Percentiles rank a stretch among this genome's conserved stretches.
These are phyloP conservation scores for Glareola pratincola DNA, from an alignment of 2,113 vertebrate species.

Conservation along the genomic window DNA sequence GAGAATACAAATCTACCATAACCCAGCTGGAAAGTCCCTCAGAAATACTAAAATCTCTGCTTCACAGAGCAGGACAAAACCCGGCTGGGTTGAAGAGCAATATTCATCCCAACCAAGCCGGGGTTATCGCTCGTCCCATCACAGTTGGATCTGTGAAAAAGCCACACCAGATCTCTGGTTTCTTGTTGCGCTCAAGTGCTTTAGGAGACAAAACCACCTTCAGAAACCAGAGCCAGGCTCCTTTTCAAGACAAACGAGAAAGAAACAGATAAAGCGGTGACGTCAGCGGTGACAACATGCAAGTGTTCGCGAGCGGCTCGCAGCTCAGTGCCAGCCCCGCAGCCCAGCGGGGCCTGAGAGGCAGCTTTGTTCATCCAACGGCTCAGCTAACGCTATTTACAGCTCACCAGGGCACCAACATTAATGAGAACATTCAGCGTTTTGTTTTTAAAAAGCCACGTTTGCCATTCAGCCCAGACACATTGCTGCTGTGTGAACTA, in stretches of 20 bases:
- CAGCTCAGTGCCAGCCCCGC: background rate
- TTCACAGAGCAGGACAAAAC: background rate
- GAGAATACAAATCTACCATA: background rate
- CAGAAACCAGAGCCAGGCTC: background rate
- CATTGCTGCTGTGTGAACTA: background rate
- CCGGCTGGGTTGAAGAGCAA: background rate
- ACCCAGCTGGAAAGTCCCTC: background rate
- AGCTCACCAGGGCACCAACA: background rate
- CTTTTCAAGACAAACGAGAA: background rate
- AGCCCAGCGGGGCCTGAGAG: background rate
- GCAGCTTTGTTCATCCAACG: background rate
- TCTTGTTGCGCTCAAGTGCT: background rate
- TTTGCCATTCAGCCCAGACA: background rate
- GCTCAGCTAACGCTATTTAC: background rate
- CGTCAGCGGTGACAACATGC: background rate
- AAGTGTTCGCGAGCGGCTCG: background rate
- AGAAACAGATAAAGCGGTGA: background rate
- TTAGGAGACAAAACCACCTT: background rate
- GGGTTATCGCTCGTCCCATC: background rate
- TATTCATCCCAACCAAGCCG: fast-evolving
- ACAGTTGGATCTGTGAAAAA: background rate
- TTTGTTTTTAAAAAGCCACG: background rate
- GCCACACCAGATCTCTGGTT: background rate
- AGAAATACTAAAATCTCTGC: background rate
- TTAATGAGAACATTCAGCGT: background rate